Base-by-base conservation (phyloP, 2,113 vertebrate genomes). In the Callorhinus ursinus region DNA sequence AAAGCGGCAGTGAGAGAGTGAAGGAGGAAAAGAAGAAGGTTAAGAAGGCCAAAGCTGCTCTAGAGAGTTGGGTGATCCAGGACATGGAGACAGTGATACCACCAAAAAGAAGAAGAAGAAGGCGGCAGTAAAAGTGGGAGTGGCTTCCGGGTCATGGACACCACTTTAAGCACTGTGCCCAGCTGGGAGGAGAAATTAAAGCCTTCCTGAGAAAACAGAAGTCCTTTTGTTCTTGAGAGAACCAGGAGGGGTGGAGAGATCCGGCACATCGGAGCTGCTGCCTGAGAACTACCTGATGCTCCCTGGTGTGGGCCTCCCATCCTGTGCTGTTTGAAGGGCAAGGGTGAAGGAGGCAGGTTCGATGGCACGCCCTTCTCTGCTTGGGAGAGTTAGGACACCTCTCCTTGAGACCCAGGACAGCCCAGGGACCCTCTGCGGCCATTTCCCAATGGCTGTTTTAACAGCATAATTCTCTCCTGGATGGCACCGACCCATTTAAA, bases 1-100 rank as follows among this genome's bases (percentile, higher is more conserved):
- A 1, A 72, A 91, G 99, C 98, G 98, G 67, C 99, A 99, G 53
- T 83, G 98, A 21, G 98, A 98, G 57, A 99, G 98, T 57, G 99
- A 99, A 98, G 97, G 99, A 99, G 84, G 98, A 99, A 42, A 99
- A 99, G 98, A 99, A 99, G 79, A 99, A 99, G 93, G 98, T 98
- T 5, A 99, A 99, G 96, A 99, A 98, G 36, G 90, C 97, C 42
- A 98, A 91, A 86, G 98, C 98, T 31, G 93, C 92, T 31, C 26
- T 84, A 0, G 98, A 98, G 87, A 98, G 97, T 1, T 39, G 0
- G 97, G 1, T 22, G 95, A 98, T 12, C 89, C 93, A 11, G 91
- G 42, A n/a, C 98, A 98, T 19, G 94, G 88, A 98, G 92, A 90
- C 63, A 98, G 76, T 33, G 98, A 99, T 26, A 98, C 96, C 39